These are phyloP conservation scores for Opisthocomus hoazin DNA, from an alignment of 2,113 vertebrate genomes.

Conservation along the genomic window DNA sequence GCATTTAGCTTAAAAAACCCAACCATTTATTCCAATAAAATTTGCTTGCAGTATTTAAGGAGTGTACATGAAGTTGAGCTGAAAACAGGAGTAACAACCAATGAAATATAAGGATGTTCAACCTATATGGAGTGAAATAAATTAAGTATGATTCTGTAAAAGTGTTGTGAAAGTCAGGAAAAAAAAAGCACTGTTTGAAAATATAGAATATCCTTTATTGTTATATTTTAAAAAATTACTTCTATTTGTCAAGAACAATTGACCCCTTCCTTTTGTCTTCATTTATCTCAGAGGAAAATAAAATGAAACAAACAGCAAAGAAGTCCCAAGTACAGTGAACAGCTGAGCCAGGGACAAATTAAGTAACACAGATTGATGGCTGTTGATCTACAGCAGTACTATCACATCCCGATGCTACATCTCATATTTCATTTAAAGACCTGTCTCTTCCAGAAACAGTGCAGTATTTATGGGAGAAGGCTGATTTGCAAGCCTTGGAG, in stretches of 20 bases:
- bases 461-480: constrained; percentile 13
- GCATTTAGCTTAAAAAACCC: neutral
- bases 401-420: constrained; percentile 24
- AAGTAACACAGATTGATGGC: constrained; percentile 60
- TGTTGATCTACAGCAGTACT: constrained; percentile 25
- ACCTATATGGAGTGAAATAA: neutral
- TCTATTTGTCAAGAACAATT: constrained; percentile 41
- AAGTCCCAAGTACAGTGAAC: constrained; percentile 30
- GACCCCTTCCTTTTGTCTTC: constrained; percentile 20
- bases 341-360: constrained; percentile 57
- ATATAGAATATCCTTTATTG: neutral
- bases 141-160: neutral
- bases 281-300: constrained; percentile 51
- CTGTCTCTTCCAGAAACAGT: constrained; percentile 7
- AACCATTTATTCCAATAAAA: neutral
- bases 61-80: neutral
- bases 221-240: neutral
- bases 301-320: constrained; percentile 36
- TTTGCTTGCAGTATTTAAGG: neutral
- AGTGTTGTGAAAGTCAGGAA: neutral
- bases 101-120: neutral
- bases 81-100: neutral
- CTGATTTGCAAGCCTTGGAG: neutral
- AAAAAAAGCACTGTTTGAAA: neutral
- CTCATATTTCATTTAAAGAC: constrained; percentile 45